Evolutionary conservation across 2,797 vertebrate genomes (phyloP).

Genomic region (Peromyscus aztecus): DNA sequence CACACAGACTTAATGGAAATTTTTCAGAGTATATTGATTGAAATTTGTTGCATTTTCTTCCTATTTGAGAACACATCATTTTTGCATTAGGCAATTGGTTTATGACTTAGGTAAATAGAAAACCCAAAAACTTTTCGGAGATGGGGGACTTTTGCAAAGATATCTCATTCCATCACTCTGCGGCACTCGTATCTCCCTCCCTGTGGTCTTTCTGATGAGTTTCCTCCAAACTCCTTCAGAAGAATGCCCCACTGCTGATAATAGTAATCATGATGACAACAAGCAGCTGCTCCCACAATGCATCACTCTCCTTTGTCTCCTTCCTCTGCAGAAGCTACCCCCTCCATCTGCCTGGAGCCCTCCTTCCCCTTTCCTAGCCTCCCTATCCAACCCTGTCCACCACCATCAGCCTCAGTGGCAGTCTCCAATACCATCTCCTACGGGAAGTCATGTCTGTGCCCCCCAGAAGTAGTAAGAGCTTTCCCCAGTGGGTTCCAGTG

Average conservation of each 20-base stretch:
- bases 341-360: neutral
- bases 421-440: neutral
- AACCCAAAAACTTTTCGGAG: constrained; percentile 49
- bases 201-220: constrained; percentile 25
- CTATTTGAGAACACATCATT: constrained; percentile 64
- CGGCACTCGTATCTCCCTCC: neutral
- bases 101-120: constrained; percentile 62
- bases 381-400: neutral
- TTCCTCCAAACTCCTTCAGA: neutral
- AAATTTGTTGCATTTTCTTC: constrained; percentile 74
- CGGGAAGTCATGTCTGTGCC: neutral
- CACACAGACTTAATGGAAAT: constrained; percentile 76
- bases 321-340: neutral
- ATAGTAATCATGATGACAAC: neutral
- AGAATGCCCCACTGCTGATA: neutral
- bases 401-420: neutral
- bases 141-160: constrained; percentile 6
- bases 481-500: neutral
- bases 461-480: neutral
- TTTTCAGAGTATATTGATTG: constrained; percentile 74
- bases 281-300: constrained; percentile 46
- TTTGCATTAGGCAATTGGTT: constrained; percentile 66
- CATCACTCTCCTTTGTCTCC: neutral
- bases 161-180: neutral
- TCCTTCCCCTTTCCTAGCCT: neutral